Percentiles rank a stretch among this genome's conserved stretches.
phyloP scores from a whole-genome alignment of 2,797 vertebrate genomes.

The Sebastes reedi region DNA sequence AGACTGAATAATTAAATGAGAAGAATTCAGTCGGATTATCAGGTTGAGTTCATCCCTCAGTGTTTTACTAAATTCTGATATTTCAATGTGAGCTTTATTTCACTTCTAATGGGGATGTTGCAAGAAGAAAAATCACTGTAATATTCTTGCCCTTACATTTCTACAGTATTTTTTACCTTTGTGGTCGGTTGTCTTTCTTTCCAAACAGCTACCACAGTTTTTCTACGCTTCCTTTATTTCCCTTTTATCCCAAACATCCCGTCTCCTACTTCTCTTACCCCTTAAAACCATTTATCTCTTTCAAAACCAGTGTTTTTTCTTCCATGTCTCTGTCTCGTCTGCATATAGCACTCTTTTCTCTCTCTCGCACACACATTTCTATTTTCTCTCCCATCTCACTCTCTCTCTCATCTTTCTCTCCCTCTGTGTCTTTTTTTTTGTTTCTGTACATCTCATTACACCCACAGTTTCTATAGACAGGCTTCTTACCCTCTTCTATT shows the following conservation, averaged over 20 bases:
- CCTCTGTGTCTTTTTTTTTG: neutral
- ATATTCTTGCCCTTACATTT: neutral
- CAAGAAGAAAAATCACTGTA: neutral
- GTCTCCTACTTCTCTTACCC: neutral
- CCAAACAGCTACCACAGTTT: neutral
- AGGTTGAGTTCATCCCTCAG: neutral
- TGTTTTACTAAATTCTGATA: neutral
- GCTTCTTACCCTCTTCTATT: conserved; percentile 34
- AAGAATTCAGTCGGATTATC: neutral
- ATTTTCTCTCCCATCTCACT: conserved; percentile 6
- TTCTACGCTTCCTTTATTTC: neutral
- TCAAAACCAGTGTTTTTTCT: neutral
- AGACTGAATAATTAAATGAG: neutral
- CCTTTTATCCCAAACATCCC: neutral
- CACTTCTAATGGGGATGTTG: neutral
- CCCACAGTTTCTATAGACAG: conserved; percentile 61
- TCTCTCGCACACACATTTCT: neutral
- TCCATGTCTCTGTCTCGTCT: neutral
- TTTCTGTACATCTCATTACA: conserved; percentile 66
- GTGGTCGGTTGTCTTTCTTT: neutral
- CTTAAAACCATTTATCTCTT: conserved; percentile 3
- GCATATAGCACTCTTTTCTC: neutral
- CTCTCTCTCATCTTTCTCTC: conserved; percentile 4
- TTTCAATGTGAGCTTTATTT: neutral
- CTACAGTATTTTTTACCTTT: neutral